Conservation (phyloP, 2,888 invertebrate species). For the Timema podura region DNA sequence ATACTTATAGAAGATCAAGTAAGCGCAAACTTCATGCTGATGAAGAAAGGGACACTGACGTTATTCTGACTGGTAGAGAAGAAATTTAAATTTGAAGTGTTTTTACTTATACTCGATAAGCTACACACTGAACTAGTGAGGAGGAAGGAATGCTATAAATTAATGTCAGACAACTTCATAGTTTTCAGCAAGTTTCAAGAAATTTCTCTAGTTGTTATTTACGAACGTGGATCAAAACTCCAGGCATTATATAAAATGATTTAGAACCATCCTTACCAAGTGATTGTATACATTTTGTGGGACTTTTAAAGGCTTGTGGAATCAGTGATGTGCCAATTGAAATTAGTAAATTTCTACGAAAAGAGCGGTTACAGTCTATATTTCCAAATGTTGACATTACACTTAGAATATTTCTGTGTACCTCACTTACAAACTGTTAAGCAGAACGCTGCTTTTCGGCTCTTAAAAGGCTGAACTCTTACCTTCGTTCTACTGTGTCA, state of each 20-base stretch:
- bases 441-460: neutral
- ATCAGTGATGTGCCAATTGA: too few relatives aligned
- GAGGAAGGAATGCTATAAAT: neutral
- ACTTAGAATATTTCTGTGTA: slow-evolving; percentile 1
- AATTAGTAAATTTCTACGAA: slow-evolving; percentile 8
- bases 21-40: neutral
- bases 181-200: neutral
- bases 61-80: slow-evolving; percentile 1
- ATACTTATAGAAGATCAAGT: too few relatives aligned
- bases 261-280: slow-evolving; percentile 7
- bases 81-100: neutral
- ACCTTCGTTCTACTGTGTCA: neutral
- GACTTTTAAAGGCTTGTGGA: neutral
- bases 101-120: neutral
- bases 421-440: neutral
- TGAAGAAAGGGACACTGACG: neutral
- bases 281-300: neutral
- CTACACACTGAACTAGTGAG: neutral
- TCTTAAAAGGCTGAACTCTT: slow-evolving; percentile 1
- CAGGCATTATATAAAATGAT: neutral
- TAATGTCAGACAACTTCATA: neutral
- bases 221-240: neutral
- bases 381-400: too few relatives aligned
- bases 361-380: neutral
- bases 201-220: neutral